A percentile compares a stretch with the other conserved stretches of the same genome.
phyloP scores from a whole-genome alignment of 2,888 invertebrate genomes.

The Lymantria dispar region DNA sequence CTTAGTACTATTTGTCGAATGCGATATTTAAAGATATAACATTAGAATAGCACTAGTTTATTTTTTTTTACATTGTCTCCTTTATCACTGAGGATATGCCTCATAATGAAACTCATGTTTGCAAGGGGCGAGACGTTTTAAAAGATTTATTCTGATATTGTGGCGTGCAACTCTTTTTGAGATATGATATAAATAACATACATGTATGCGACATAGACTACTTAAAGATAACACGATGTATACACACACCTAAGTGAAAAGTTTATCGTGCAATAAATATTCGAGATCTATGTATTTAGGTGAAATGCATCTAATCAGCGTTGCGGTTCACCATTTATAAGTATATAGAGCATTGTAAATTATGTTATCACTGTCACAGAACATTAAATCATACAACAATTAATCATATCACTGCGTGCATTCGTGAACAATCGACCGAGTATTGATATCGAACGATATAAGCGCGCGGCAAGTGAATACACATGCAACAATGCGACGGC shows the following conservation, averaged over 20 bases:
- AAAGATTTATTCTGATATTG: no score
- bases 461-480: conserved; percentile 6
- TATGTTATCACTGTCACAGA: conserved; percentile 47
- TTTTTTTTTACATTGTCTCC: no score
- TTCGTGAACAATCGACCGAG: conserved; percentile 5
- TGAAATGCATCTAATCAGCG: conserved; percentile 41
- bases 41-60: no score
- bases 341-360: conserved; percentile 33
- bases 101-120: no score
- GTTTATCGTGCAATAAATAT: neutral
- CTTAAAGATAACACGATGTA: neutral
- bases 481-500: conserved; percentile 32
- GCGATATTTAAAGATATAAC: no score
- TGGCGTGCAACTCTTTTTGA: no score
- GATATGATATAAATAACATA: no score
- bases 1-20: no score
- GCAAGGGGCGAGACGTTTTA: no score
- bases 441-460: neutral
- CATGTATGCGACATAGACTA: no score
- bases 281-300: neutral
- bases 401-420: conserved; percentile 29
- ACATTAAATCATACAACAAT: conserved; percentile 37
- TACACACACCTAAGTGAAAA: neutral
- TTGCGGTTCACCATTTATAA: conserved; percentile 29
- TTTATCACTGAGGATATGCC: no score